Evolutionary conservation across 1,140 invertebrate species (phyloP), one percentile per base, ranked within the genome.

Genomic region (Drosophila lacertosa): DNA sequence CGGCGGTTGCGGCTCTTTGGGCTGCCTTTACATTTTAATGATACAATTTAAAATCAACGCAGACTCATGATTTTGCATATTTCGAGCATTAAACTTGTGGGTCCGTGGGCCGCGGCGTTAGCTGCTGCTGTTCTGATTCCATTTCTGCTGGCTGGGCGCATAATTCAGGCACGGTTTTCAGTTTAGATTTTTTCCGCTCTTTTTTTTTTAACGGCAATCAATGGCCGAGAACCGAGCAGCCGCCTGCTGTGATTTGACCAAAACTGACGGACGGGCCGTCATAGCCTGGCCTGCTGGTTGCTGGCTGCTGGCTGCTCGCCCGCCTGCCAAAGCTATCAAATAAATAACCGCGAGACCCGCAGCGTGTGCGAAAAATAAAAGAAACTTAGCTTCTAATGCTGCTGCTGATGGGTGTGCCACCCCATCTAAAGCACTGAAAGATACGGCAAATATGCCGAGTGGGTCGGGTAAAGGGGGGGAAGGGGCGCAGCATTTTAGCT

Each of bases 41-140:
- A 88, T 88, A 88, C 82, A 88, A 88, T 88, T 88, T 88, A 88
- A 88, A 88, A 88, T 82, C 82, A 88, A 88, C 82, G 82, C 82
- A 88, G 82, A 82, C 82, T 88, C 82, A 88, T 88, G 82, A 88
- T 88, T 88, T 88, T 88, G 74, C 82, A 88, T 88, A 88, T 88
- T 88, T 78, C 37, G 66, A 72, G 70, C 82, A 88, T 88, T 88
- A 88, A 88, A 81, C 65, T 77, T 72, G 74, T 71, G 69, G 60
- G 50, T 37, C 20, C 50, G 50, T 53, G 33, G 47, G 47, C 50
- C 33, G 16, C 32, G 39, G 20, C 35, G n/a, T 29, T 20, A 11
- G 35, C 60, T 55, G 68, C 48, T 44, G 53, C 29, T 37, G 42
- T 67, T 60, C 63, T 67, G 60, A 51, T 57, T 70, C 60, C 51